A percentile compares a stretch with the other conserved stretches of the same genome.
Evolutionary conservation across 2,888 invertebrate genomes (phyloP).

Genomic region (Ernsta delagoae): DNA sequence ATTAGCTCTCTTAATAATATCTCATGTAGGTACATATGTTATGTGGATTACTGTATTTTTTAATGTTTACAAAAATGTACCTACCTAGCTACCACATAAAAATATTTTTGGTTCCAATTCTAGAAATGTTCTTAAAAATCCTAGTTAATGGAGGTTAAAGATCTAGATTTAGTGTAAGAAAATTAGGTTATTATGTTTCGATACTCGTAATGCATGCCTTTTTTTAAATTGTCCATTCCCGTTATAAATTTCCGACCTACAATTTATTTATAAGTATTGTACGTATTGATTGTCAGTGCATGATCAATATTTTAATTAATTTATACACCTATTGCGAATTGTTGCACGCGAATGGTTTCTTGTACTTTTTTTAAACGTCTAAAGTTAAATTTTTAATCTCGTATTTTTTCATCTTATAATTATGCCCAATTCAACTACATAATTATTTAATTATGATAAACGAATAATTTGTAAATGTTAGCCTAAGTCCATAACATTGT

Average conservation of each 20-base stretch:
- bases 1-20: too few relatives aligned
- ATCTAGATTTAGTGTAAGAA: neutral
- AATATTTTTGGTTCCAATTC: neutral
- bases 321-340: neutral
- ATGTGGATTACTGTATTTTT: too few relatives aligned
- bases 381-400: too few relatives aligned
- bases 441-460: too few relatives aligned
- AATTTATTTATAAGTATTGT: too few relatives aligned
- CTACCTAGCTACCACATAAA: neutral
- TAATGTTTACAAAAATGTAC: neutral
- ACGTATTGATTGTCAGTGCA: too few relatives aligned
- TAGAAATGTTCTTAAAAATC: conserved; percentile 5
- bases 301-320: neutral
- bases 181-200: neutral
- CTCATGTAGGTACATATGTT: too few relatives aligned
- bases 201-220: conserved; percentile 16
- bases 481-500: too few relatives aligned
- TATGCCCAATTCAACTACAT: too few relatives aligned
- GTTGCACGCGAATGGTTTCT: neutral
- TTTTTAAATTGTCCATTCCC: conserved; percentile 28
- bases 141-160: neutral
- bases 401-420: too few relatives aligned
- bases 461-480: too few relatives aligned
- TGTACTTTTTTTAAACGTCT: too few relatives aligned
- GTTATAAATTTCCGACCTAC: conserved; percentile 18